These are phyloP conservation scores for Percopsis transmontana DNA, from an alignment of 2,113 vertebrate species.

Conservation along the genomic window DNA sequence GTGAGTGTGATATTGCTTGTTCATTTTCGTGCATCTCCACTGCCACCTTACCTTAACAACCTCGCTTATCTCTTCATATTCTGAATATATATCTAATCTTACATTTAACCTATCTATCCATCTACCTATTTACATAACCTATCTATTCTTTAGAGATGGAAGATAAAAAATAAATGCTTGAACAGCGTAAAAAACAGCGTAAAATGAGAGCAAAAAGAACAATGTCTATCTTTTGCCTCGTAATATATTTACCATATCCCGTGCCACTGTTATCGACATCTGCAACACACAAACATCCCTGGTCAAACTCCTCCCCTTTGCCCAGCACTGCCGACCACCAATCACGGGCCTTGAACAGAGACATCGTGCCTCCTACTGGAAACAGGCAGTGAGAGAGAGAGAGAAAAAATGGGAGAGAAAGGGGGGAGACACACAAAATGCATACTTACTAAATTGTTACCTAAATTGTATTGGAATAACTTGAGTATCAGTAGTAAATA, in stretches of 20 bases:
- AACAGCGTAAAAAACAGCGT: no score
- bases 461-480: background rate
- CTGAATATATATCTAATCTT: no score
- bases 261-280: slow-evolving; percentile 92
- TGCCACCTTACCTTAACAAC: no score
- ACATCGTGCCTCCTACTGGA: slow-evolving; percentile 84
- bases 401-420: background rate
- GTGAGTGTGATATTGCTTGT: no score
- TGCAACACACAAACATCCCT: slow-evolving; percentile 91
- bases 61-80: no score
- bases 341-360: slow-evolving; percentile 96
- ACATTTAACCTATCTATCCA: no score
- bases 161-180: no score
- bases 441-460: background rate
- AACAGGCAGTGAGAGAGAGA: slow-evolving; percentile 14
- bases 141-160: no score
- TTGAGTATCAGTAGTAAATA: background rate
- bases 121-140: no score
- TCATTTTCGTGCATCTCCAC: no score
- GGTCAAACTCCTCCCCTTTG: slow-evolving; percentile 95
- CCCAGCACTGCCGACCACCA: slow-evolving; percentile 93
- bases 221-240: no score
- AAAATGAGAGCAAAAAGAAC: no score
- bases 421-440: slow-evolving; percentile 3
- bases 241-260: slow-evolving; percentile 82